Evolutionary conservation across 2,888 invertebrate genomes (phyloP), one percentile per base, ranked within the genome.

Genomic region (Blastobasis lacticolella): DNA sequence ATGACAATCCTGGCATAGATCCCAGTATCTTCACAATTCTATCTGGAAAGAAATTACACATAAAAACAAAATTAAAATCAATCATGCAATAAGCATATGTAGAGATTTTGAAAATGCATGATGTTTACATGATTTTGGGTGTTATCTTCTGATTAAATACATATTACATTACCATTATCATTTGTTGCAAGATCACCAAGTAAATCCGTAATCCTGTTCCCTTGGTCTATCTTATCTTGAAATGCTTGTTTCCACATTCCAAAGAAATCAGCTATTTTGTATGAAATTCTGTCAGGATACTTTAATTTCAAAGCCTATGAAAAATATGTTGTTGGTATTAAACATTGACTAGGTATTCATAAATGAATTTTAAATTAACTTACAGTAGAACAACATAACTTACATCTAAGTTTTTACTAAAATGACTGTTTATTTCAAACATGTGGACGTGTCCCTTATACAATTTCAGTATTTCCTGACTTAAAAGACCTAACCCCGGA

Each of bases 401-500:
- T 74, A 89, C 88, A 52, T 71, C 68, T 37, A 93, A 72, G 49
- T 74, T 64, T 0, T 73, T 59, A 51, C 83, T 65, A 70, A 92
- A 92, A 23, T 86, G 69, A 23, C 70, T 68, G 51, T 88, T 79
- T 6, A 75, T 64, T 77, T 94, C 94, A 66, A 90, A 91, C 53
- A 93, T 65, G 54, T 91, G 76, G 9, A 94, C 76, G 46, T 79
- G 72, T 6, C 84, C 78, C 37, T 90, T 74, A 10, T 85, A 86
- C 57, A 71, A 73, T 6, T 88, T 67, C 5, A 94, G 71, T 40
- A 94, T 68, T 60, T 92, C 84, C 58, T 85, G 72, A 2, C 92
- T 92, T 48, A 94, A 72, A 23, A 91, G 73, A 0, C 94, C 93
- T 45, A 91, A 77, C 0, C 94, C 94, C 0, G 94, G 92, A 78